Evolutionary conservation across 2,113 vertebrate species (phyloP), one percentile per base, ranked within the genome.

Genomic region (Porphyrio hochstetteri): DNA sequence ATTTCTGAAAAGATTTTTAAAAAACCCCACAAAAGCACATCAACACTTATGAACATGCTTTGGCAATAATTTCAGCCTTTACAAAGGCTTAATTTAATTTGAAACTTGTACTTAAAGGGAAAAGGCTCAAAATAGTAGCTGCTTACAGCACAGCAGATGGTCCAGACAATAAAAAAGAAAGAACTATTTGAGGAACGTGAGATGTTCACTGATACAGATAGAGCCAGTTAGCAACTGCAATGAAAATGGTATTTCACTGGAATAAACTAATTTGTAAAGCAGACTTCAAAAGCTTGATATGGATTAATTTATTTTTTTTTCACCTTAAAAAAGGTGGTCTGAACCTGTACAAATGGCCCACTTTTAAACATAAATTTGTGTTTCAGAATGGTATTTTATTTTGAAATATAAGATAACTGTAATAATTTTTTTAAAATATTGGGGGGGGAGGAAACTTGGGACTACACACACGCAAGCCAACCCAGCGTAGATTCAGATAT

Each of bases 31-130:
- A 94, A 93, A 96, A 93, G 89, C 60, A 85, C 89, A 93, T 89
- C 89, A 87, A 75, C 52, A 28, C 48, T 86, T 84, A 82, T 17
- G 85, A 92, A 82, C 83, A 91, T 59, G 69, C 88, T 79, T 93
- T 95, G 83, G 92, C 93, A 93, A 95, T 96, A 88, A 95, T 79
- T 96, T 63, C 74, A 57, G 91, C 61, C 95, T 96, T 95, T 95
- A 93, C 86, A 97, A 96, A 96, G 65, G 88, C 59, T 96, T 92
- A 85, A 82, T 97, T 94, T 96, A 93, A 96, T 92, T 70, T 89
- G 77, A 72, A 95, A 92, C 53, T 91, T 94, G 86, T 92, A 86
- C 74, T 95, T 94, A 92, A 86, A 94, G 61, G 64, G 38, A 95
- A 77, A 86, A 91, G 36, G 57, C 92, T 94, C 38, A 92, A 90